These are phyloP conservation scores for Takifugu rubripes DNA, from an alignment of 2,797 vertebrate genomes.

Conservation along the genomic window DNA sequence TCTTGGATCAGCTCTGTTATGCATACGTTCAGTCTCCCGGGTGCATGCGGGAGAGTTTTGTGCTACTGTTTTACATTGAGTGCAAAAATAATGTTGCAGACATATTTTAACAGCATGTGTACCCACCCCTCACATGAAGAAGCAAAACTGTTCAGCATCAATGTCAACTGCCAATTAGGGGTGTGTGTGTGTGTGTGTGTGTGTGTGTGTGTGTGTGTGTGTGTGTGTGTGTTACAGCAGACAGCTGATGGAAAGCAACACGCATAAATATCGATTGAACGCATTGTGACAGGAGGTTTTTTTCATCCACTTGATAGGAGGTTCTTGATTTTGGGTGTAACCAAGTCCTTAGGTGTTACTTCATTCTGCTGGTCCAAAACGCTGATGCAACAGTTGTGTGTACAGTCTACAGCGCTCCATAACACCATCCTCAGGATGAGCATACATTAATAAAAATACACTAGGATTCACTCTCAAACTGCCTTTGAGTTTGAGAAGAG, in stretches of 20 bases:
- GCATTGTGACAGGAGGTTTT: slow-evolving; percentile 17
- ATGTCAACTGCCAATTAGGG: neutral
- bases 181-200: too few relatives aligned
- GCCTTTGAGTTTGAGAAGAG: neutral
- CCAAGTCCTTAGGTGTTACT: too few relatives aligned
- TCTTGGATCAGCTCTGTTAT: slow-evolving; percentile 10
- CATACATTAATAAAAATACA: neutral
- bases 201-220: neutral
- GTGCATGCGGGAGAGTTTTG: neutral
- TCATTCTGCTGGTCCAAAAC: too few relatives aligned
- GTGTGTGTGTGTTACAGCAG: slow-evolving; percentile 1
- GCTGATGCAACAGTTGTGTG: too few relatives aligned
- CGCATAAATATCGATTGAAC: slow-evolving; percentile 1
- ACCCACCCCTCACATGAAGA: neutral
- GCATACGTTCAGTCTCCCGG: slow-evolving; percentile 11
- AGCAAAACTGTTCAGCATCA: slow-evolving; percentile 2
- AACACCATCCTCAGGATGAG: too few relatives aligned
- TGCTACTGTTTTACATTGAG: neutral
- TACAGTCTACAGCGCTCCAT: too few relatives aligned
- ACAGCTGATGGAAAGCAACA: slow-evolving; percentile 16
- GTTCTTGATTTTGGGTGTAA: neutral
- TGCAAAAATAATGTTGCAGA: slow-evolving; percentile 1
- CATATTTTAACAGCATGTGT: neutral
- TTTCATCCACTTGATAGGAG: neutral
- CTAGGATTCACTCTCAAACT: neutral